Evolutionary conservation across 2,113 vertebrate species (phyloP).

Genomic region (Nothocercus julius): DNA sequence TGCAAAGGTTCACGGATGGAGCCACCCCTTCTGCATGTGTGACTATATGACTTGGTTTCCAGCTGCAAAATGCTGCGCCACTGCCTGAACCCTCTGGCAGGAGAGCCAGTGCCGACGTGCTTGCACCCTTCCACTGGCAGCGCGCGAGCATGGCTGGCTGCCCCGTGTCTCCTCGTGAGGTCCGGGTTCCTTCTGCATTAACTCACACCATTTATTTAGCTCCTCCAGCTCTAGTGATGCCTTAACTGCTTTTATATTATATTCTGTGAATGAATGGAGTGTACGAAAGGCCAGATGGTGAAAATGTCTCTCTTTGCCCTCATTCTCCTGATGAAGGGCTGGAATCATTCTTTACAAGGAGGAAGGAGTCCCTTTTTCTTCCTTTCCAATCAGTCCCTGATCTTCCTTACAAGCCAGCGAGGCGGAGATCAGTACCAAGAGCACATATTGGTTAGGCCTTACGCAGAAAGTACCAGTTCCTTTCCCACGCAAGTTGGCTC

Average conservation of each 20-base stretch:
- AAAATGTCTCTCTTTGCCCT: background rate
- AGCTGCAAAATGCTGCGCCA: background rate
- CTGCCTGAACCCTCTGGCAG: too few species aligned
- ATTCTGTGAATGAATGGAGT: background rate
- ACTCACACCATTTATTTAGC: background rate
- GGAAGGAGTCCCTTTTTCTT: background rate
- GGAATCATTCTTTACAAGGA: background rate
- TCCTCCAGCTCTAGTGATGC: background rate
- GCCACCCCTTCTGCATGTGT: background rate
- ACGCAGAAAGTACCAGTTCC: background rate
- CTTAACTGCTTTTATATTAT: background rate
- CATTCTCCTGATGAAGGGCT: background rate
- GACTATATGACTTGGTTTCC: background rate
- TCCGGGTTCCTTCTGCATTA: background rate
- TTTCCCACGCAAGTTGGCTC: background rate
- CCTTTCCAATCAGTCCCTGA: background rate
- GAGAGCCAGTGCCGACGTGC: too few species aligned
- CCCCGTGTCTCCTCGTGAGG: background rate
- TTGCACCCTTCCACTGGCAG: too few species aligned
- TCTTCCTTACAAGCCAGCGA: background rate
- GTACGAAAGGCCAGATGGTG: background rate
- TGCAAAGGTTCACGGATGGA: background rate
- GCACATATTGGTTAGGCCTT: background rate
- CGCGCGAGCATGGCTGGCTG: rapidly evolving
- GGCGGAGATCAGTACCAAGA: background rate